Percentiles rank a stretch among this genome's conserved stretches.
Conservation (phyloP, 2,113 vertebrate species). For the Pangasianodon hypophthalmus region DNA sequence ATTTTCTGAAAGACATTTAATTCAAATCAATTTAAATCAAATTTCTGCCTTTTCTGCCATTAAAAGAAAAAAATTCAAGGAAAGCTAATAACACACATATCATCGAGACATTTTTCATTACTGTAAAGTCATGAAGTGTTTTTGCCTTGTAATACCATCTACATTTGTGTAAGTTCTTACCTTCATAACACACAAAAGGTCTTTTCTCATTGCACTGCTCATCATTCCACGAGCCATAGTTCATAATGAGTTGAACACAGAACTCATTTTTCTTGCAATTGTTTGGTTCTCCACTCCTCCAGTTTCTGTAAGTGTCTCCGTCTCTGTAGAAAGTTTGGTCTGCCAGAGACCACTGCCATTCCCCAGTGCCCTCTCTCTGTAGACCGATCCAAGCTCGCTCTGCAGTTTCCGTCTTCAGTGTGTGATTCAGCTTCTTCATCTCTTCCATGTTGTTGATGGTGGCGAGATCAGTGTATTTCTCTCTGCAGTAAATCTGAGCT, state of each 20-base stretch:
- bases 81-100: background rate
- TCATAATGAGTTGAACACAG: background rate
- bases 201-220: accelerated
- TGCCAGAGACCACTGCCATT: slow-evolving; percentile 36
- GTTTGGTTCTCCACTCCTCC: slow-evolving; percentile 5
- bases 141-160: background rate
- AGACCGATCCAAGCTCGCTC: slow-evolving; percentile 9
- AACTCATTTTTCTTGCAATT: background rate
- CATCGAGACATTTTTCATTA: background rate
- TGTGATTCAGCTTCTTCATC: background rate
- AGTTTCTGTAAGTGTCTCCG: background rate
- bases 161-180: background rate
- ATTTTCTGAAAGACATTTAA: background rate
- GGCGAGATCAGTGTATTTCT: background rate
- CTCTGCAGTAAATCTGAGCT: background rate
- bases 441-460: slow-evolving; percentile 13
- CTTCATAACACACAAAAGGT: slow-evolving; percentile 15
- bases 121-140: too few species aligned
- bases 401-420: background rate
- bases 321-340: background rate
- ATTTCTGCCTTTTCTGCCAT: background rate
- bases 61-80: background rate
- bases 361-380: background rate
- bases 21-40: background rate
- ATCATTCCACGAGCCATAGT: background rate